Percentiles rank a stretch among this genome's conserved stretches.
These are phyloP conservation scores for Apomyelois bistriatella DNA, from an alignment of 2,888 invertebrate species.

Conservation along the genomic window DNA sequence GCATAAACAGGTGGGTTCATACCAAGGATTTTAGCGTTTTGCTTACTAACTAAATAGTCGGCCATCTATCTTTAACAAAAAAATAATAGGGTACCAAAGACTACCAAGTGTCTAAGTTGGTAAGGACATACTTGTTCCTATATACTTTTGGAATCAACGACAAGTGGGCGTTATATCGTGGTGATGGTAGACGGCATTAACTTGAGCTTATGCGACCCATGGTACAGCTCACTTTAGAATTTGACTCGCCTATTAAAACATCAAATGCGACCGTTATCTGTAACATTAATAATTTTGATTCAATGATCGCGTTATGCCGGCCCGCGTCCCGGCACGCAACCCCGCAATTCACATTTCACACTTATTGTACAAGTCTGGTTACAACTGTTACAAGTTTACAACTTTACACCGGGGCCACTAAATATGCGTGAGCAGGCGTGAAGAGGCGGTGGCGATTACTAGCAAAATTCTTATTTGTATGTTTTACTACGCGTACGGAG, in stretches of 20 bases:
- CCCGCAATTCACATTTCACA: conserved; percentile 57
- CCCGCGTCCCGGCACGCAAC: conserved; percentile 53
- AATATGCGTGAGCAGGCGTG: not conserved
- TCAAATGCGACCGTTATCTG: conserved; percentile 46
- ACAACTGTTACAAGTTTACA: too few species aligned
- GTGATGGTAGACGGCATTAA: not conserved
- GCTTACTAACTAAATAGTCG: too few species aligned
- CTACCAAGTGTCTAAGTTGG: too few species aligned
- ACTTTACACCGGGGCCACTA: conserved; percentile 15
- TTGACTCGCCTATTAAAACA: conserved; percentile 36
- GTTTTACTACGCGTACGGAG: too few species aligned
- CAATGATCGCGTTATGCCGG: conserved; percentile 60
- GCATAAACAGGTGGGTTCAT: too few species aligned
- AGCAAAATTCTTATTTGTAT: too few species aligned
- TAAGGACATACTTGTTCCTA: too few species aligned
- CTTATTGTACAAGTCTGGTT: conserved; percentile 30
- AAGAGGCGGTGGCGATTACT: too few species aligned
- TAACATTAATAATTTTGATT: conserved; percentile 61
- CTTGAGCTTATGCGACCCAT: not conserved
- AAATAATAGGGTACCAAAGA: too few species aligned
- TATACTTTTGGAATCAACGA: too few species aligned
- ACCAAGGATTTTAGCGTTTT: too few species aligned
- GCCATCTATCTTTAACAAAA: too few species aligned
- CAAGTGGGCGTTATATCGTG: not conserved
- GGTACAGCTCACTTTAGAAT: conserved; percentile 16